These are phyloP conservation scores for Parapristionchus giblindavisi DNA, from an alignment of 2,888 invertebrate species.

Conservation along the genomic window DNA sequence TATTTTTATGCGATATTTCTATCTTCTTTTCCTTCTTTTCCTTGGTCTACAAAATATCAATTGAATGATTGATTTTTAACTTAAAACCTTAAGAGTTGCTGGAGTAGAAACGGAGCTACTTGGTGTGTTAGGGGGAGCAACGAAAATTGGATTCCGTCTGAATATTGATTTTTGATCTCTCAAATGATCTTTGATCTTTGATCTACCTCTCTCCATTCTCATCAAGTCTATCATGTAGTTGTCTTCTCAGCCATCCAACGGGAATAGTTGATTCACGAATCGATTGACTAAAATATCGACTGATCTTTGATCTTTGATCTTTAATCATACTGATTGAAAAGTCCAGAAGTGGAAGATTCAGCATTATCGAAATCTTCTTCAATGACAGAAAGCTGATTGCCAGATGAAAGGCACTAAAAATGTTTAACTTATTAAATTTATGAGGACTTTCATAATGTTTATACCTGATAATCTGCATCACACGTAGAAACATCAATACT, in stretches of 20 bases:
- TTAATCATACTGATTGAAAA: slow-evolving; percentile 19
- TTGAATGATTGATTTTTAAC: neutral
- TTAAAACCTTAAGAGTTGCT: too few species aligned
- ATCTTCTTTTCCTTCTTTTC: too few species aligned
- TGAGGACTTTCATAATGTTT: too few species aligned
- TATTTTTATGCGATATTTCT: too few species aligned
- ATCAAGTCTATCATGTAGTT: slow-evolving; percentile 5
- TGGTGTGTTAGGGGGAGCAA: neutral
- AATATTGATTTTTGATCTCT: neutral
- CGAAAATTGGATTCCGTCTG: neutral
- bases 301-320: too few species aligned
- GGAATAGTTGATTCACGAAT: slow-evolving; percentile 14
- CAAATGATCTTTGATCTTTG: neutral
- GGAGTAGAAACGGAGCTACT: neutral
- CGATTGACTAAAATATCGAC: too few species aligned
- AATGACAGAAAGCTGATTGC: neutral
- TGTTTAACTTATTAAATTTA: too few species aligned
- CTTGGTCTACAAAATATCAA: too few species aligned
- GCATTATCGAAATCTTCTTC: slow-evolving; percentile 1
- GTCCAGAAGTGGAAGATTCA: slow-evolving; percentile 19
- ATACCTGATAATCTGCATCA: slow-evolving; percentile 21
- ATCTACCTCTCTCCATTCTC: neutral
- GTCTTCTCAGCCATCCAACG: slow-evolving; percentile 5
- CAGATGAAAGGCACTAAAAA: slow-evolving; percentile 4
- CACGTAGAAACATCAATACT: neutral